Conservation (phyloP, 2,888 invertebrate genomes). For the Drosophila lacicola region DNA sequence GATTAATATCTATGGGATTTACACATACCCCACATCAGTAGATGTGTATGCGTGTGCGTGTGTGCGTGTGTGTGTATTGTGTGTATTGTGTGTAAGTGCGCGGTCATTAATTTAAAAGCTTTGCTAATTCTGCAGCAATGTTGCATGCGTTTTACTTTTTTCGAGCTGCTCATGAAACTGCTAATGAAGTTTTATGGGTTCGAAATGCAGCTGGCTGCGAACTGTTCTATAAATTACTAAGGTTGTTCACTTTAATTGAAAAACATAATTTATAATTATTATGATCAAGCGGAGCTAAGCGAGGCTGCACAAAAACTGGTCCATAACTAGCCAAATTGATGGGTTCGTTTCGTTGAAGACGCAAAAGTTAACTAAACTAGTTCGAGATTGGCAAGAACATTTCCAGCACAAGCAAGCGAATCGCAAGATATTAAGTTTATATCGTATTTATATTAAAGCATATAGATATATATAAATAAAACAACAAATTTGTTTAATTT, state of each 20-base stretch:
- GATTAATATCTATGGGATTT: conserved; percentile 77
- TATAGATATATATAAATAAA: too few species aligned
- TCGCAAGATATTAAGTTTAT: too few species aligned
- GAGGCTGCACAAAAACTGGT: not conserved
- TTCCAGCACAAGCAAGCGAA: too few species aligned
- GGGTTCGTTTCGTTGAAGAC: not conserved
- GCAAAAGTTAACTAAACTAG: not conserved
- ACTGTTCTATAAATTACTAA: conserved; percentile 26
- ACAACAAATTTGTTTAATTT: too few species aligned
- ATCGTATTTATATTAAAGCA: too few species aligned
- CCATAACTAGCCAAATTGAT: conserved; percentile 8
- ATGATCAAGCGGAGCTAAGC: conserved; percentile 16
- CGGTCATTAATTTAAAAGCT: conserved; percentile 73
- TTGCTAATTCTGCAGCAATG: conserved; percentile 64
- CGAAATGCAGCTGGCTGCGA: conserved; percentile 59
- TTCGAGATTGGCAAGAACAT: not conserved
- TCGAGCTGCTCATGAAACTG: conserved; percentile 27
- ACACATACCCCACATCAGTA: conserved; percentile 49
- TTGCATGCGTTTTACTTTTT: conserved; percentile 31
- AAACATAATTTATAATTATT: conserved; percentile 51
- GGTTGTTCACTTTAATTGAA: conserved; percentile 55
- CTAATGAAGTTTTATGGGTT: conserved; percentile 76
- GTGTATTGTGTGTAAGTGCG: conserved; percentile 32
- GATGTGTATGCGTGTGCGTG: conserved; percentile 5
- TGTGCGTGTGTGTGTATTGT: conserved; percentile 13